Base-by-base conservation (phyloP, 2,113 vertebrate genomes). In the Leiothrix lutea region DNA sequence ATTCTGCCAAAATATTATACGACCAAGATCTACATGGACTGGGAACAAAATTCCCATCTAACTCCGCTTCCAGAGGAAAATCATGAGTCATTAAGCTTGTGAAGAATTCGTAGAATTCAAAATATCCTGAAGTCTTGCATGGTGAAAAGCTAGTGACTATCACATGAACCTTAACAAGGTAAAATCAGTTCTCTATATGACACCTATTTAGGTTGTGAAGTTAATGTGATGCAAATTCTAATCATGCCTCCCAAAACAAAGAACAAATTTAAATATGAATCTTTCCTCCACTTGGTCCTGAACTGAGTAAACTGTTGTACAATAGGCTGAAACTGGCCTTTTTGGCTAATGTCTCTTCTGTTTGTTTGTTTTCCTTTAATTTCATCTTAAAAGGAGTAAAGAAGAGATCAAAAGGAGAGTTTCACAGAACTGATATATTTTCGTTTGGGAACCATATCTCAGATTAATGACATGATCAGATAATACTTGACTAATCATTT, bases 51-150 rank as follows among this genome's bases (percentile, higher is more conserved):
- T 38, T 50, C 12, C 11, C 12, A 57, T 18, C 20, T 40, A 64
- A 44, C 11, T 2, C 17, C 56, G 1, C 14, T 57, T 77, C 28
- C 24, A 69, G 35, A 66, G 50, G 35, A 82, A 83, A 86, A 65
- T 16, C 0, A 0, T 0, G 3, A 60, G 26, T 28, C 0, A 0
- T 35, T 65, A 44, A 73, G 7, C 16, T 65, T 65, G 53, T 44
- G 38, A 80, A 70, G 50, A 65, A 64, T 40, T 17, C 38, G 42
- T 45, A 66, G 45, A 80, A n/a, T 73, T 82, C 29, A 44, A 47
- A 35, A 88, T 73, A 58, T 53, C 17, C 9, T 14, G 4, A 60
- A 35, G 24, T 54, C 38, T 89, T 74, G 33, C 26, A 17, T 21
- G 20, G 22, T 50, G 51, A 50, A 51, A 75, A 93, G 24, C 29